Conservation (phyloP, 2,888 invertebrate genomes). For the Malacosoma neustria region DNA sequence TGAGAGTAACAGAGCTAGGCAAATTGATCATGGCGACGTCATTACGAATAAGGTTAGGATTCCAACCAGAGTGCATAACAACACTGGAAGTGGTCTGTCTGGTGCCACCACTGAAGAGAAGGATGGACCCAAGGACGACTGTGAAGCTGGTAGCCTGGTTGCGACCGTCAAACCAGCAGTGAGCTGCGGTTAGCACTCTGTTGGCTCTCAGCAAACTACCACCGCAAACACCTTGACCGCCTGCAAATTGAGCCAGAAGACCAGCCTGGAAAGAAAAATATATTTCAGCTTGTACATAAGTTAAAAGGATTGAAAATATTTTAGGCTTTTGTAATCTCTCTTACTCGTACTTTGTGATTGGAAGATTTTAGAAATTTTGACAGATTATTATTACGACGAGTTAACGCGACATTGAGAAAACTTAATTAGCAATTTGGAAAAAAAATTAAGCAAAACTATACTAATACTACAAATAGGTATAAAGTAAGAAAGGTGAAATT, state of each 20-base stretch:
- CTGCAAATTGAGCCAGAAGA: conserved; percentile 11
- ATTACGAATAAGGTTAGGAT: conserved; percentile 20
- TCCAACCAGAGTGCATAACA: conserved; percentile 26
- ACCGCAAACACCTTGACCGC: conserved; percentile 26
- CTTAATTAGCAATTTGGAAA: too few relatives aligned
- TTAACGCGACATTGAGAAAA: too few relatives aligned
- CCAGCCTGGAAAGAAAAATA: conserved; percentile 18
- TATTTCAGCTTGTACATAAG: too few relatives aligned
- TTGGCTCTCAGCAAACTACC: conserved; percentile 22
- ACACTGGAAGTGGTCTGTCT: conserved; percentile 23
- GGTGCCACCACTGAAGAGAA: conserved; percentile 30
- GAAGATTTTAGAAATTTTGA: too few relatives aligned
- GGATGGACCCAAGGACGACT: conserved; percentile 33
- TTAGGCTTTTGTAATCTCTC: too few relatives aligned
- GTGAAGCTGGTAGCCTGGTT: conserved; percentile 25
- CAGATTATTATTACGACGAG: too few relatives aligned
- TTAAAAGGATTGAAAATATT: too few relatives aligned
- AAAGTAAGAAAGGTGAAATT: too few relatives aligned
- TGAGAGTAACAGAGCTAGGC: conserved; percentile 12
- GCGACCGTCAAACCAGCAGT: conserved; percentile 34
- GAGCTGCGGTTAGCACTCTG: conserved; percentile 28
- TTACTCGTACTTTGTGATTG: too few relatives aligned
- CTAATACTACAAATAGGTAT: too few relatives aligned
- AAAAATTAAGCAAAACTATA: too few relatives aligned
- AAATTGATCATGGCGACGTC: conserved; percentile 32